Percentiles rank a stretch among this genome's conserved stretches.
These are phyloP conservation scores for Gallinago jamesoni DNA, from an alignment of 2,113 vertebrate genomes.

Conservation along the genomic window DNA sequence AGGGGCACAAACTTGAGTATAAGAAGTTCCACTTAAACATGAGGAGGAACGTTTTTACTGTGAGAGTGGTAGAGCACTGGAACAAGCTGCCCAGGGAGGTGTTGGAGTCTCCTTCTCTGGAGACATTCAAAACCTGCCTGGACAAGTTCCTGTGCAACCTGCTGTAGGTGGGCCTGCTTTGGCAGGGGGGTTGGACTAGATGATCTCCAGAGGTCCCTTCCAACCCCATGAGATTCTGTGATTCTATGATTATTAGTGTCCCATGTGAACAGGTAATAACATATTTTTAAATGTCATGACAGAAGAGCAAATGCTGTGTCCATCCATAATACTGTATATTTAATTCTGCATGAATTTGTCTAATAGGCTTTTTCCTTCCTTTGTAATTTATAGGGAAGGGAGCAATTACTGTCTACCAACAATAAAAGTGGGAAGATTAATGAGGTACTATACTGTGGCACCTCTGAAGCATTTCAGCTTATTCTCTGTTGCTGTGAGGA, in stretches of 20 bases:
- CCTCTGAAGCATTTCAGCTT: background rate
- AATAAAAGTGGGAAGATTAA: conserved; percentile 31
- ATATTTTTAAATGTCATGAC: background rate
- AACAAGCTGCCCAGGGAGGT: no score
- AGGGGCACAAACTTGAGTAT: no score
- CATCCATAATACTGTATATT: background rate
- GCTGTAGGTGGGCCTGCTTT: no score
- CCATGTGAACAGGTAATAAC: background rate
- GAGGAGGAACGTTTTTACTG: no score
- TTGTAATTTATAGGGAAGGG: background rate
- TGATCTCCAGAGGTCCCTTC: no score
- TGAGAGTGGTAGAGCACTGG: no score
- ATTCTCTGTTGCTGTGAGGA: background rate
- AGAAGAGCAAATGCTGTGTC: background rate
- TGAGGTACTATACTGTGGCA: background rate
- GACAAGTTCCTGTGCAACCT: no score
- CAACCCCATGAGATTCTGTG: no score
- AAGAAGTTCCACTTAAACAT: no score
- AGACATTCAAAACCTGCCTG: no score
- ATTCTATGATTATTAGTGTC: background rate
- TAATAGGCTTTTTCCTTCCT: background rate
- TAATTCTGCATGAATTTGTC: background rate
- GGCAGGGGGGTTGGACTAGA: no score
- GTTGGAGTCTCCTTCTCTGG: no score
- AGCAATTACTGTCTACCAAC: background rate